Evolutionary conservation across 2,113 vertebrate genomes (phyloP), one percentile per base, ranked within the genome.

Genomic region (Catharus bicknelli): DNA sequence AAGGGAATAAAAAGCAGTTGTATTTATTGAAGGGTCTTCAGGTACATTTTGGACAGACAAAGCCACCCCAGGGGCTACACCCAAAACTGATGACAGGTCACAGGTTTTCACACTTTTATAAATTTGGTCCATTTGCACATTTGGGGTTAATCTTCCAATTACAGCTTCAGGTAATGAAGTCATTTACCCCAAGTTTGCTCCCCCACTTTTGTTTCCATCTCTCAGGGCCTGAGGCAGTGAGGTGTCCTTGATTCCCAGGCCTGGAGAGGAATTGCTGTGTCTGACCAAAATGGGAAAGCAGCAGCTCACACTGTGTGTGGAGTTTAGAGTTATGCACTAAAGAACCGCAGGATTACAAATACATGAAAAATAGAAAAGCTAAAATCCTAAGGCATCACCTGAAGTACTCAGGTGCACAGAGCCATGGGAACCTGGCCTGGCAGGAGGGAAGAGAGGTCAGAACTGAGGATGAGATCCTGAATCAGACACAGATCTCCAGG

Each of bases 51-150:
- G 9, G 32, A 5, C 32, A 29, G 25, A 34, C 2, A 4, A 54
- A 78, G 22, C 19, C 18, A 3, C 25, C 14, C 18, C 36, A 53
- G 11, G 11, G 47, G 23, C 18, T 53, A 1, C 30, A 77, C 23
- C 48, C 38, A 63, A 34, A 53, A 34, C 23, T 30, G 5, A 53
- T 2, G 0, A 17, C 0, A 0, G 23, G 2, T 64, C 38, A 64
- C 0, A 0, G 9, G 8, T 27, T 53, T 77, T 29, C 30, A 63
- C 3, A 34, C 11, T 53, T 77, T 43, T 8, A 11, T 43, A 17
- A 22, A 10, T 53, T 53, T 53, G 23, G 18, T 6, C 11, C 48
- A 63, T 53, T 63, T 78, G 23, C 36, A 51, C 5, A n/a, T 13
- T 77, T 36, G 36, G 34, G 10, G 17, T 51, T 42, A 5, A 63